Evolutionary conservation across 2,113 vertebrate genomes (phyloP).

Genomic region (Lophura nycthemera): DNA sequence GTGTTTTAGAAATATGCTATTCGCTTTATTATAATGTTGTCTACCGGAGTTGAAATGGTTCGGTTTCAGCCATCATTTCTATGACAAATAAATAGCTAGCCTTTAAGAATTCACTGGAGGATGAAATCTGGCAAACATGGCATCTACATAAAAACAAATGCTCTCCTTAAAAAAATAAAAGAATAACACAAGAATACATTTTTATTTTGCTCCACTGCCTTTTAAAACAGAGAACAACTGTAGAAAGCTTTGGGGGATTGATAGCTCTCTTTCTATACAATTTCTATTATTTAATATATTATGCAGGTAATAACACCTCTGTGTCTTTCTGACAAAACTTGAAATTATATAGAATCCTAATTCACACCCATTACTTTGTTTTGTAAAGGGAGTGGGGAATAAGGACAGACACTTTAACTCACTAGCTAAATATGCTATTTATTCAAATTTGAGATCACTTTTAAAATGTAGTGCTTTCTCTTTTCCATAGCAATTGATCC

Average conservation of each 20-base stretch:
- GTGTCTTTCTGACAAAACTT: neutral
- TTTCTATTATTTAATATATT: neutral
- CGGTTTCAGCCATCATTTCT: neutral
- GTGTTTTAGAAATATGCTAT: neutral
- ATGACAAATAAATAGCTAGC: conserved; percentile 41
- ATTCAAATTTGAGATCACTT: neutral
- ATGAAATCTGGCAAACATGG: neutral
- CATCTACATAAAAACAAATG: neutral
- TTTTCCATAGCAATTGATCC: neutral
- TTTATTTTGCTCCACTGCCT: neutral
- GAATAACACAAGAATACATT: fast-evolving
- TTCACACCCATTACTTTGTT: neutral
- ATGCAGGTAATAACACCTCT: neutral
- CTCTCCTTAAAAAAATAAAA: neutral
- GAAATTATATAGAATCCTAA: neutral
- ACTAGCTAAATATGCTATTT: neutral
- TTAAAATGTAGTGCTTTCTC: neutral
- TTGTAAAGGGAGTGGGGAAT: neutral
- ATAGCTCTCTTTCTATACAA: neutral
- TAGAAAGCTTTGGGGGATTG: neutral
- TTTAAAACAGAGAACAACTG: neutral
- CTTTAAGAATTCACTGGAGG: conserved; percentile 30
- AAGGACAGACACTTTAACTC: neutral
- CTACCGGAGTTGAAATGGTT: neutral
- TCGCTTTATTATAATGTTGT: conserved; percentile 20